These are phyloP conservation scores for Rhagonycha fulva DNA, from an alignment of 2,888 invertebrate species.

Conservation along the genomic window DNA sequence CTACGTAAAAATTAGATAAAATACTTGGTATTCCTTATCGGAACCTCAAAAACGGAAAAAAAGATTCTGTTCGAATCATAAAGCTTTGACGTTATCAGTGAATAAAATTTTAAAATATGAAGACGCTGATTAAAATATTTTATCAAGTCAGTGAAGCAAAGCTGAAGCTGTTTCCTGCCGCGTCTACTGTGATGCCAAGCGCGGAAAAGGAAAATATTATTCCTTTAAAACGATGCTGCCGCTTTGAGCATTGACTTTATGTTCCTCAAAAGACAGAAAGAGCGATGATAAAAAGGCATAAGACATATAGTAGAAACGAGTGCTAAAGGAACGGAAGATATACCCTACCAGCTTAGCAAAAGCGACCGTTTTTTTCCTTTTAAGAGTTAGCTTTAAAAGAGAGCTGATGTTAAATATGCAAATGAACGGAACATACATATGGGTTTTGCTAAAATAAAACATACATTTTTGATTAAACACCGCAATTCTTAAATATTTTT, in stretches of 20 bases:
- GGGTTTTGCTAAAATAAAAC: neutral
- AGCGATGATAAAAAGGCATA: slow-evolving; percentile 39
- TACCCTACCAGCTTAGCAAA: slow-evolving; percentile 25
- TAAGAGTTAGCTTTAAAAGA: slow-evolving; percentile 13
- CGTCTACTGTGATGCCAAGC: slow-evolving; percentile 34
- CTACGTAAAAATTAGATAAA: neutral
- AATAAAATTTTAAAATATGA: slow-evolving; percentile 42
- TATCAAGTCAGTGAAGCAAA: slow-evolving; percentile 45
- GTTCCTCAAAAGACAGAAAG: slow-evolving; percentile 37
- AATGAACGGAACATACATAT: slow-evolving; percentile 22
- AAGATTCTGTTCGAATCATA: slow-evolving; percentile 31
- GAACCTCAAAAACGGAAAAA: slow-evolving; percentile 22
- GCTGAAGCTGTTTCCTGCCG: slow-evolving; percentile 43
- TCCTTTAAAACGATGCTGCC: slow-evolving; percentile 45
- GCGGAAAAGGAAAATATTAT: slow-evolving; percentile 47
- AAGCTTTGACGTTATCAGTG: slow-evolving; percentile 38
- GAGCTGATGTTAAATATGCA: slow-evolving; percentile 26
- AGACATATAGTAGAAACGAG: slow-evolving; percentile 35
- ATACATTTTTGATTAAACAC: slow-evolving; percentile 1
- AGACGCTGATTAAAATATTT: slow-evolving; percentile 50
- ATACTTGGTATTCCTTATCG: slow-evolving; percentile 19
- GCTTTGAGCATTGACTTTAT: slow-evolving; percentile 46
- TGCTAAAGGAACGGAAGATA: slow-evolving; percentile 25
- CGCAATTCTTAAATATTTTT: neutral
- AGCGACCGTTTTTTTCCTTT: slow-evolving; percentile 16